Evolutionary conservation across 1,140 invertebrate species (phyloP), one percentile per base, ranked within the genome.

Genomic region (Colletes gigas): DNA sequence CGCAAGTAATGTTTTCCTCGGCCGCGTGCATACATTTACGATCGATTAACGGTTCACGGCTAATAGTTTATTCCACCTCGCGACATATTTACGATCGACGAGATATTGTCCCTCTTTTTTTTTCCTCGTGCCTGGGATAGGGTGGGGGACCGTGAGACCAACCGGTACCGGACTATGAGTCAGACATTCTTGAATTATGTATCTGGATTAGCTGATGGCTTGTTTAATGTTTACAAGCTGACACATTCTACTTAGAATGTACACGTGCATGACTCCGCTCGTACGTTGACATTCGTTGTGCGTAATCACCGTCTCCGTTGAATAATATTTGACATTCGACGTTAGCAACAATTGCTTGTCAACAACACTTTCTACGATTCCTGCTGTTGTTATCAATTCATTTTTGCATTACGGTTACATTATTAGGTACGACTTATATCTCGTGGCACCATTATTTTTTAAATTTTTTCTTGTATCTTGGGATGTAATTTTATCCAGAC

Each of bases 111-210:
- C 47, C 17, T 30, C 65, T 71, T 39, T 73, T 54, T 19, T 12
- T 5, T n/a, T 14, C 7, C 21, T 7, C n/a, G 4, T 8, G 4
- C 17, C 6, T 14, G 12, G 8, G 17, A 55, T 7, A 14, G 15
- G 15, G 9, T 3, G 15, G 30, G 3, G 55, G 70, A 30, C 19
- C 12, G 50, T 10, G 17, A 82, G 30, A 54, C 21, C 57, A 19
- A 57, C 17, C 63, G 12, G 19, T 71, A 71, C 52, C 67, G 57
- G 59, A 68, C 47, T 21, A 55, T 87, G 84, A 88, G 70, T 86
- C 79, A 83, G 50, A 21, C 70, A 50, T 81, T 84, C 54, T 77
- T 88, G 72, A 88, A 89, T 89, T 88, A 90, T 90, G 73, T 83
- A 89, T 89, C 70, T 80, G 76, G 78, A 90, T 84, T 84, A 84